Conservation (phyloP, 2,888 invertebrate genomes). For the Noctua pronuba region DNA sequence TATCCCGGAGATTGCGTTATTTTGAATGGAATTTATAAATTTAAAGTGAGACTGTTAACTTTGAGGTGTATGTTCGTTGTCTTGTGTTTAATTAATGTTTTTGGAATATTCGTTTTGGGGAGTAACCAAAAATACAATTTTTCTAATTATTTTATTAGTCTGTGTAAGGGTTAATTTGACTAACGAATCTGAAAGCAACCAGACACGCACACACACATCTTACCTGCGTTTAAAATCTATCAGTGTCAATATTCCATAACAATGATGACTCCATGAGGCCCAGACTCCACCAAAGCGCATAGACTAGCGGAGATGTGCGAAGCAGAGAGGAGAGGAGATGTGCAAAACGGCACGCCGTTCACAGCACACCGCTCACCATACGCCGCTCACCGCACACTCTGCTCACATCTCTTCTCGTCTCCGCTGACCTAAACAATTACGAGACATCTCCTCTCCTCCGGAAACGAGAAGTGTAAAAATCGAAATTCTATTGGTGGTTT, state of each 20-base stretch:
- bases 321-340: too few relatives aligned
- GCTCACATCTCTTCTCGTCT: too few relatives aligned
- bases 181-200: neutral
- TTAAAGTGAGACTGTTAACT: constrained; percentile 63
- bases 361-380: too few relatives aligned
- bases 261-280: neutral
- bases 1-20: constrained; percentile 76
- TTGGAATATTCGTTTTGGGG: neutral
- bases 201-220: neutral
- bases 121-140: neutral
- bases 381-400: too few relatives aligned
- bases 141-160: neutral
- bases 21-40: constrained; percentile 76
- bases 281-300: too few relatives aligned
- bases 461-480: too few relatives aligned
- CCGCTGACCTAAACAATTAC: too few relatives aligned
- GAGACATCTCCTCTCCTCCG: too few relatives aligned
- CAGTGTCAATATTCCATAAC: neutral
- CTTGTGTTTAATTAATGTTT: constrained; percentile 32
- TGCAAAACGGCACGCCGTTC: too few relatives aligned
- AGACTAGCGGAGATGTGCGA: too few relatives aligned
- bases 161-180: neutral
- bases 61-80: constrained; percentile 11
- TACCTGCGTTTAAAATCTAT: neutral
- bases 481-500: too few relatives aligned